phyloP scores from a whole-genome alignment of 2,888 invertebrate species.

The Cybosia mesomella region DNA sequence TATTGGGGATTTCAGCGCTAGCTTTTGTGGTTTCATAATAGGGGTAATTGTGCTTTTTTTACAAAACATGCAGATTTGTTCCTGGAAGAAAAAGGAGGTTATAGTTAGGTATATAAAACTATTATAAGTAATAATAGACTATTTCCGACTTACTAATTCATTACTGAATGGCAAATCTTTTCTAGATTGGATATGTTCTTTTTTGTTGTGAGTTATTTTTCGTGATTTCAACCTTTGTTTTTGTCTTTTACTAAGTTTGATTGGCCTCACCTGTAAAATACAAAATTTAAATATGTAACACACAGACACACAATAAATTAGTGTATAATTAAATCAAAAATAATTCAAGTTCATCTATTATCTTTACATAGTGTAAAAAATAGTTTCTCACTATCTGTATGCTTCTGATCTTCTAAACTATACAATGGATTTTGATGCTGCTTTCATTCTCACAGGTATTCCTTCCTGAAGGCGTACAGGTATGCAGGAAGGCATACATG shows the following conservation, averaged over 20 bases:
- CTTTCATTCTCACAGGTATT: too few relatives aligned
- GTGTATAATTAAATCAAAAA: not conserved
- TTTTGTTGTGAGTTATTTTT: constrained; percentile 43
- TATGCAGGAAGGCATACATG: too few relatives aligned
- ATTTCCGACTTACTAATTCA: constrained; percentile 66
- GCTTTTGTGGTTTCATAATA: constrained; percentile 60
- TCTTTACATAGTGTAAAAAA: not conserved
- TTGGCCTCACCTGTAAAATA: constrained; percentile 62
- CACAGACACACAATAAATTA: not conserved
- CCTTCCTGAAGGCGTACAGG: too few relatives aligned
- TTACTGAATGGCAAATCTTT: constrained; percentile 62
- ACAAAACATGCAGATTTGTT: constrained; percentile 73
- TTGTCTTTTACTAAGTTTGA: constrained; percentile 67
- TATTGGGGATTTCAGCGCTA: constrained; percentile 17
- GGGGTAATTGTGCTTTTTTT: constrained; percentile 57
- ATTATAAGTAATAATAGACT: not conserved
- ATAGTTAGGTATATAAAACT: not conserved
- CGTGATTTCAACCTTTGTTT: constrained; percentile 57
- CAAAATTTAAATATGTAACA: not conserved
- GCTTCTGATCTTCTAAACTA: too few relatives aligned
- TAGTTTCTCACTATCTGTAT: not conserved
- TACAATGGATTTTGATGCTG: too few relatives aligned
- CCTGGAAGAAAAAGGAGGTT: constrained; percentile 58
- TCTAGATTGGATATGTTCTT: constrained; percentile 38
- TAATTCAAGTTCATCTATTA: not conserved